Evolutionary conservation across 2,888 invertebrate genomes (phyloP), one percentile per base, ranked within the genome.

Genomic region (Pomacea canaliculata): DNA sequence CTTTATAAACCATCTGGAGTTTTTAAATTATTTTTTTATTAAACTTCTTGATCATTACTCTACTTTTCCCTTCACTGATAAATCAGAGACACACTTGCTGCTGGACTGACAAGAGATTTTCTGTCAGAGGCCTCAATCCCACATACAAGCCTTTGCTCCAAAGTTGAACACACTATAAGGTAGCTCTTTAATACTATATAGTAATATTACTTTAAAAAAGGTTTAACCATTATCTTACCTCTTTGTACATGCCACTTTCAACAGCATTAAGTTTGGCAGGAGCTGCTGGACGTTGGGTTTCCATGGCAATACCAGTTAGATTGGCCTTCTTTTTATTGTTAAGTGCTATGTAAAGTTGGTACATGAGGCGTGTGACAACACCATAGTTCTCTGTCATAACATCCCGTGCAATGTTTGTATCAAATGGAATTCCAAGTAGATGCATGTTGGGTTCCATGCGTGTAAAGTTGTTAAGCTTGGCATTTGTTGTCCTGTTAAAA

Each of bases 381-480:
- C 90, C 89, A 83, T 87, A 89, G 70, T 86, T 88, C 81, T 90
- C 90, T 68, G 89, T 89, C 90, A 91, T 91, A 70, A 91, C 86
- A 80, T 88, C 88, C n/a, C 89, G 81, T n/a, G 91, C 91, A 60
- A 86, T 77, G 78, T 89, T 89, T 18, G 90, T 90, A 78, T 91
- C 90, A 85, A 91, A 91, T n/a, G 88, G 89, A 56, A 91, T 88
- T 19, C 86, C 89, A 79, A 91, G 83, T 63, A 90, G 80, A 81
- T 90, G 88, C 37, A 91, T 81, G 16, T 86, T 84, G 27, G 91
- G 90, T 79, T 91, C 91, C 78, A 91, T 77, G 49, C 89, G 82
- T 16, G 88, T 91, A 79, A 91, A 91, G 79, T 91, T 91, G 81
- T 90, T 90, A 79, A 91, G 88, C 82, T 90, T 90, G 27, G 90